Evolutionary conservation across 2,113 vertebrate species (phyloP).

Genomic region (Odocoileus virginianus): DNA sequence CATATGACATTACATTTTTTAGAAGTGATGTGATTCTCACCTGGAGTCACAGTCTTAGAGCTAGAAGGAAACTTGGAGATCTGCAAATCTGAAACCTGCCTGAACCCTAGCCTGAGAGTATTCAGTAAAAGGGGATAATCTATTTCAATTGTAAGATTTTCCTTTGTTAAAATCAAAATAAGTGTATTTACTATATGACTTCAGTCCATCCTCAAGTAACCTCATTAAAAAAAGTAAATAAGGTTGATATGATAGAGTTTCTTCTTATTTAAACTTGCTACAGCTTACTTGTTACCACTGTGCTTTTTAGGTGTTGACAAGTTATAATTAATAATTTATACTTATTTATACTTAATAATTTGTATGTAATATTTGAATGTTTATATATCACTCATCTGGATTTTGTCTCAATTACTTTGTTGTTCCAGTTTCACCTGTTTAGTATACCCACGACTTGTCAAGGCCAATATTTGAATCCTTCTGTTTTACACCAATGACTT

Average conservation of each 20-base stretch:
- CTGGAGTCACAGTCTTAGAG: background rate
- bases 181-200: background rate
- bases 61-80: background rate
- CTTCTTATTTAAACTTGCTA: background rate
- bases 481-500: constrained; percentile 13
- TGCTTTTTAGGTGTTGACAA: constrained; percentile 6
- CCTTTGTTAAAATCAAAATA: background rate
- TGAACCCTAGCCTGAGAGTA: background rate
- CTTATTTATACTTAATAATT: background rate
- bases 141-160: background rate
- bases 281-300: background rate
- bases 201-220: background rate
- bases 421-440: background rate
- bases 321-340: background rate
- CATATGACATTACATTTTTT: background rate
- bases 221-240: constrained; percentile 22
- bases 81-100: background rate
- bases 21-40: background rate
- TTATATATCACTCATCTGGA: background rate
- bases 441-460: background rate
- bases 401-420: background rate
- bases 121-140: background rate
- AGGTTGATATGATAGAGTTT: background rate
- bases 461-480: background rate
- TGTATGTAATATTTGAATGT: background rate